Evolutionary conservation across 2,113 vertebrate species (phyloP), one percentile per base, ranked within the genome.

Genomic region (Andinoacara biseriatus): DNA sequence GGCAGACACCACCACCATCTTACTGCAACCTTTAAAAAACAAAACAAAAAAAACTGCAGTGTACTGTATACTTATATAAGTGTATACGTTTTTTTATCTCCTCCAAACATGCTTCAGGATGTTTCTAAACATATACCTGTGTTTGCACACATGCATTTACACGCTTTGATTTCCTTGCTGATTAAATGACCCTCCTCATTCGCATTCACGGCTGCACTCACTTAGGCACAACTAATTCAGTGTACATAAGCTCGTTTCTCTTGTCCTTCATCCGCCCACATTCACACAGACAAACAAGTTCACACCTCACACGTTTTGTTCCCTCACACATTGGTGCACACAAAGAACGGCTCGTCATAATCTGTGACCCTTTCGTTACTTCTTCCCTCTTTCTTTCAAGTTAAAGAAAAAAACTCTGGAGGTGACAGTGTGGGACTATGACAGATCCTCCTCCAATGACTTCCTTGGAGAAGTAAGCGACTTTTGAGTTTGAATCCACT

Each of bases 361-460:
- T 85, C 43, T 63, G 10, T 80, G 54, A 76, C 76, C 33, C 24
- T 80, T 35, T 83, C 10, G 35, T 29, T 72, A 33, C 57, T 60
- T 58, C 24, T 59, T 59, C 43, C 43, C 69, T 84, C 91, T 81
- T 26, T 86, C 86, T 91, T 86, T 94, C 1, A 89, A 99, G 98
- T 94, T 99, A 78, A 99, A 98, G 96, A 99, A 99, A 95, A 99
- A 99, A 95, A 99, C 98, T 1, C 92, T 99, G 90, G 98, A 99
- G 92, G 98, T 99, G 89, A 99, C 98, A 54, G 98, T 99, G 89
- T 99, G 98, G 98, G 98, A 99, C 93, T 99, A 99, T 85, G 98
- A 99, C 90, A 96, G 96, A 97, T 97, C 98, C 84, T 99, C 98
- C 72, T 99, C 98, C 18, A 99, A 99, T 88, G 98, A 99, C 89